phyloP scores from a whole-genome alignment of 2,888 invertebrate species.

The Synergus japonicus region DNA sequence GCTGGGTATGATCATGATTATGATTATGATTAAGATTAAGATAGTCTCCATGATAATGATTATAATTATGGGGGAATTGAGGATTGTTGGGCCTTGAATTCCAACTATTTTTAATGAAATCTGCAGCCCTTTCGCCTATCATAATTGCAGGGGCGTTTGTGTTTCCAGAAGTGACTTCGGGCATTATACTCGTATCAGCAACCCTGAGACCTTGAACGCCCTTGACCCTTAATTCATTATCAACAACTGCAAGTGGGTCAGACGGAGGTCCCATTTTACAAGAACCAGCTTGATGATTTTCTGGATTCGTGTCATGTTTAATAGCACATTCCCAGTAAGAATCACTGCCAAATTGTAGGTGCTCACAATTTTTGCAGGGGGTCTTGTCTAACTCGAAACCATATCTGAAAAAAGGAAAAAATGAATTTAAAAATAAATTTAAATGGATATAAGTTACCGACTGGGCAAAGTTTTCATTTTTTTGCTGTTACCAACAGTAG shows the following conservation, averaged over 20 bases:
- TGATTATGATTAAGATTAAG: not conserved
- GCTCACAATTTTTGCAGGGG: slow-evolving; percentile 55
- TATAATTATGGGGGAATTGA: not conserved
- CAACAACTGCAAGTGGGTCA: slow-evolving; percentile 87
- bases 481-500: too few species aligned
- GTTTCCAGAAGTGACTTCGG: slow-evolving; percentile 80
- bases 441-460: not conserved
- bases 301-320: slow-evolving; percentile 84
- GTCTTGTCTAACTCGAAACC: slow-evolving; percentile 80
- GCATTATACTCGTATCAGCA: slow-evolving; percentile 82
- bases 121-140: slow-evolving; percentile 80
- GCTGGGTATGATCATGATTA: not conserved
- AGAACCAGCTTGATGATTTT: slow-evolving; percentile 89
- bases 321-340: slow-evolving; percentile 87
- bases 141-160: slow-evolving; percentile 80
- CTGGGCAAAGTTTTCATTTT: too few species aligned
- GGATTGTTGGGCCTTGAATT: not conserved
- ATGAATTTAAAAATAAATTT: not conserved
- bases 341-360: slow-evolving; percentile 76
- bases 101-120: slow-evolving; percentile 76
- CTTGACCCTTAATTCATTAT: slow-evolving; percentile 82
- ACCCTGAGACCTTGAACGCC: slow-evolving; percentile 79
- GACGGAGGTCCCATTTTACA: slow-evolving; percentile 88
- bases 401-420: slow-evolving; percentile 79
- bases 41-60: not conserved